Base-by-base conservation (phyloP, 2,113 vertebrate species). In the Hucho hucho region DNA sequence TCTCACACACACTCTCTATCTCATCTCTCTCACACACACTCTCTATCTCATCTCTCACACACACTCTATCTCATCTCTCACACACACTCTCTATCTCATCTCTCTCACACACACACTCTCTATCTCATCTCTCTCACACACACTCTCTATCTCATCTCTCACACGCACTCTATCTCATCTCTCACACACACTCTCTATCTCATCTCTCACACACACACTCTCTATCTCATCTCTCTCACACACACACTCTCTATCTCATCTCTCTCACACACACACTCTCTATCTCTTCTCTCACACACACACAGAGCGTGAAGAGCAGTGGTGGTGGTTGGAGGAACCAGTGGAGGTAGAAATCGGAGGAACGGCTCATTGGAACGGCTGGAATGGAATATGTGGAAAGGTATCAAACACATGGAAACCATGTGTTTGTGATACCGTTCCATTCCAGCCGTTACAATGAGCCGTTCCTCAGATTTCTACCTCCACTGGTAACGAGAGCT, bases 141-240 rank as follows among this genome's bases (percentile, higher is more conserved):
- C 63, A 74, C 64, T 68, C 63, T 72, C 59, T 76, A 78, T 87
- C 79, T 86, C 70, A 70, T 73, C 68, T 87, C 87, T 74, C 32
- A 37, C 32, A 37, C 32, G 7, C 32, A 7, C 32, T 37, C 14
- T 18, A 13, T 56, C 49, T 18, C 69, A 11, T 71, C 65, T 61
- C 28, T 16, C 64, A 28, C 28, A 28, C 28, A 28, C 25, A 26
- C 25, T 5, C 4, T 5, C 29, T 0, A 37, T 1, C 32, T 37
- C 32, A 37, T 37, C 32, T 37, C 6, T 1, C 25, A 26, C 25
- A 26, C 25, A 26, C 29, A 32, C 29, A 32, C 29, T 5, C 4
- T 5, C 29, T 0, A 37, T 1, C 32, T 37, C 32, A 37, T 37
- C 32, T 37, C 6, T 37, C 32, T 2, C 32, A 3, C 26, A 26